Base-by-base conservation (phyloP, 2,113 vertebrate genomes). In the Poeciliopsis prolifica region DNA sequence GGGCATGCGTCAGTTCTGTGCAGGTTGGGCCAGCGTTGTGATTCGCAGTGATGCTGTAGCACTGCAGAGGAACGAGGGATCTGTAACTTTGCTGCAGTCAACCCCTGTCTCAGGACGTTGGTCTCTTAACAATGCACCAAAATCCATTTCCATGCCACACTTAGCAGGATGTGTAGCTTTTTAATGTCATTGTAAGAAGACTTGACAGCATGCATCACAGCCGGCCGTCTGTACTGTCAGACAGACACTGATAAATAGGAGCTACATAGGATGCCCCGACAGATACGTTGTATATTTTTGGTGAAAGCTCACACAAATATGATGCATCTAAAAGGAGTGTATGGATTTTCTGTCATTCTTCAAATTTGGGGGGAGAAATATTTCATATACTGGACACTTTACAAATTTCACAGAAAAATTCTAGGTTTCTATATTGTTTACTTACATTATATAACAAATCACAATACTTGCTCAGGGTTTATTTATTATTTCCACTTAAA, bases 111-210 rank as follows among this genome's bases (percentile, higher is more conserved):
- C 19, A n/a, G 84, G 78, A 90, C 72, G 4, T 66, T 83, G 86
- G 89, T 88, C 83, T 89, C 83, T 54, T 72, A 84, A 14, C 85
- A 70, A 86, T 90, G 85, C 90, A 89, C 78, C 83, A 83, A 79
- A 83, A 61, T 62, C 58, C 54, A 8, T 73, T 72, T 64, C 65
- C 28, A 37, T 85, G 44, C 76, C 74, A 64, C 48, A 28, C 35
- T 65, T 60, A 7, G 26, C 64, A 61, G 65, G 3, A 75, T 6
- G 19, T 62, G 48, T 31, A n/a, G 51, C 42, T 72, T 73, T 31
- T 48, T 2, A 29, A 15, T 28, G 37, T 77, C 24, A 78, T 70
- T 64, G 13, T 65, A 14, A 28, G 28, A 42, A 15, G 64, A 48
- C 48, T 2, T 2, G 61, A 8, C 64, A 42, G n/a, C 17, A 22